Percentiles rank a stretch among this genome's conserved stretches.
Evolutionary conservation across 2,113 vertebrate genomes (phyloP).

Genomic region (Solea senegalensis): DNA sequence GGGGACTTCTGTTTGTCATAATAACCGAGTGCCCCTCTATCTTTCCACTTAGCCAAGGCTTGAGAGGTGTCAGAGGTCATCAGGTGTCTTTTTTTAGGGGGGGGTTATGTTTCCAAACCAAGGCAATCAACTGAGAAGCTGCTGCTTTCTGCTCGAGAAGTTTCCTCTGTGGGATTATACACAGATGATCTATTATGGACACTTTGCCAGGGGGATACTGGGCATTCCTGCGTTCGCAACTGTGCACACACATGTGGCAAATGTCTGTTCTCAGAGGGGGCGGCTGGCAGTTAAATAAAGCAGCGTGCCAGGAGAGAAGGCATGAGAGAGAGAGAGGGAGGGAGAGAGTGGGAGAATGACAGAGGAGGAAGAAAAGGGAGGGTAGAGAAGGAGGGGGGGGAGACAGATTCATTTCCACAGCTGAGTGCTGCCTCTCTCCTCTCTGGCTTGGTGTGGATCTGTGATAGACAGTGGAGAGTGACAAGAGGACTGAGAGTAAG

Average conservation of each 20-base stretch:
- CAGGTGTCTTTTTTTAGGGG: constrained; percentile 40
- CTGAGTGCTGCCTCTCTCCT: constrained; percentile 65
- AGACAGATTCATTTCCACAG: constrained; percentile 80
- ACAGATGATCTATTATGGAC: constrained; percentile 31
- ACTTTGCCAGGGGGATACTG: constrained; percentile 18
- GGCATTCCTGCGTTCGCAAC: constrained; percentile 54
- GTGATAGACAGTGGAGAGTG: constrained; percentile 29
- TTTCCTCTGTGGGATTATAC: constrained; percentile 16
- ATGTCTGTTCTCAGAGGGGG: constrained; percentile 39
- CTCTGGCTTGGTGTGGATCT: constrained; percentile 36
- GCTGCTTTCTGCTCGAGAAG: constrained; percentile 7
- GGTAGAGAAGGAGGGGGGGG: constrained; percentile 29
- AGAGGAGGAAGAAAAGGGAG: constrained; percentile 42
- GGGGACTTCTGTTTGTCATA: constrained; percentile 29
- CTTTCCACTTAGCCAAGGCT: constrained; percentile 39
- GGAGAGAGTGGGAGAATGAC: constrained; percentile 48
- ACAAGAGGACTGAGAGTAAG: constrained; percentile 25
- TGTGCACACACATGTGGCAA: constrained; percentile 41
- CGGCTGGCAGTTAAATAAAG: constrained; percentile 72
- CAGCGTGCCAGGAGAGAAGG: constrained; percentile 57
- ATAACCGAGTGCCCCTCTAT: constrained; percentile 29
- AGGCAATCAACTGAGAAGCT: constrained; percentile 4
- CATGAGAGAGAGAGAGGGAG: constrained; percentile 52
- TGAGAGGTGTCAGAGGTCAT: constrained; percentile 37
- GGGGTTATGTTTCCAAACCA: constrained; percentile 42